Base-by-base conservation (phyloP, 2,797 vertebrate species). In the Micrastur ruficollis region DNA sequence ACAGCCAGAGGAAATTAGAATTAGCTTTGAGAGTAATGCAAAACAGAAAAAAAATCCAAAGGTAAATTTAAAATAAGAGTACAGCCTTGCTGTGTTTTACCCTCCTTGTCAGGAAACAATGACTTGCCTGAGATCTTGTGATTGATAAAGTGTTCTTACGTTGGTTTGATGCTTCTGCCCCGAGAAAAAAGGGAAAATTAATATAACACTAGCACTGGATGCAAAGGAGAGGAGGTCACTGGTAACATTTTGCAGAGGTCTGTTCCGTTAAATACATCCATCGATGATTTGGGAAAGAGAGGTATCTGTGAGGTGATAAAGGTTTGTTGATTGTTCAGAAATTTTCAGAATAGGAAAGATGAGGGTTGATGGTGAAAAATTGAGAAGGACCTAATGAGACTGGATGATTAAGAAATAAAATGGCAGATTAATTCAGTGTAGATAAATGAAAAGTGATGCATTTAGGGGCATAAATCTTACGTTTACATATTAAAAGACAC, bases 21-120 rank as follows among this genome's bases (percentile, higher is more conserved):
- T 88, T 96, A 96, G 40, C 55, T 92, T 94, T 80, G 49, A 94
- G 49, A 94, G 74, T 81, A 96, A 91, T 12, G 25, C 11, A 76
- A 56, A 89, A 59, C 46, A 84, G 66, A 40, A 58, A 89, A 85
- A 83, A 59, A 62, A 34, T 22, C 25, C 47, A 88, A 83, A 81
- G 14, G 10, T 71, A 90, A 73, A 83, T 63, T 50, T 59, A 70
- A 82, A 92, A n/a, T 17, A 80, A 52, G 44, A 86, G 8, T 27
- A n/a, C 20, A 68, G 59, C 27, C 36, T 46, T 75, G 27, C 53
- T 46, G 4, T 71, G 14, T 59, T 95, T 93, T 79, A 31, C 17
- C 6, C 12, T 68, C 16, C 42, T 82, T 86, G n/a, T 14, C 15
- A 80, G 44, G 36, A 87, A 93, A 66, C 10, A 90, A 61, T 2